phyloP scores from a whole-genome alignment of 2,888 invertebrate species.

The Epirrhoe alternata region DNA sequence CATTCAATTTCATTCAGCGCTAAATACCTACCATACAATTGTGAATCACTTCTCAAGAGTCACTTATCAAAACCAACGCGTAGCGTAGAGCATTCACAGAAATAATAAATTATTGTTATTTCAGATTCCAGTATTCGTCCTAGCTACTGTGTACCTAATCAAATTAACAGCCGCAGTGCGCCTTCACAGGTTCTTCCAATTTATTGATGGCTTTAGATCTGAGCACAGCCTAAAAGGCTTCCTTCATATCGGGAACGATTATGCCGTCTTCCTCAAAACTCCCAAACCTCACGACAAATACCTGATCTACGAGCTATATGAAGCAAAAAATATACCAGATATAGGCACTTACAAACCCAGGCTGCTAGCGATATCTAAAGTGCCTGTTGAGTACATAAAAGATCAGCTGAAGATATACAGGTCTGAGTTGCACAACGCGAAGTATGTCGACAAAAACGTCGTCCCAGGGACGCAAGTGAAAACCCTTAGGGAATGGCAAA shows the following conservation, averaged over 20 bases:
- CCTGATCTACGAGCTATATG: constrained; percentile 71
- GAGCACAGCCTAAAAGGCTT: constrained; percentile 66
- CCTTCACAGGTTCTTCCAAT: constrained; percentile 71
- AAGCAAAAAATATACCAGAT: constrained; percentile 62
- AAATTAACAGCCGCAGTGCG: constrained; percentile 55
- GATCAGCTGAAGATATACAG: constrained; percentile 65
- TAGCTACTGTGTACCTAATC: constrained; percentile 41
- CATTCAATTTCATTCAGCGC: no score
- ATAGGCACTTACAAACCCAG: constrained; percentile 57
- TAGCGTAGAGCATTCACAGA: no score
- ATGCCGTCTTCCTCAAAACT: constrained; percentile 64
- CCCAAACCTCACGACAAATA: constrained; percentile 68
- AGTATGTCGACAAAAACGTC: constrained; percentile 62
- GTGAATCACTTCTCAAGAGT: not conserved
- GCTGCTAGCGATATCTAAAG: constrained; percentile 68
- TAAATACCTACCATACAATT: no score
- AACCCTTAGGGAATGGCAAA: constrained; percentile 76
- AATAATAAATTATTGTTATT: constrained; percentile 33
- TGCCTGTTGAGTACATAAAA: constrained; percentile 69
- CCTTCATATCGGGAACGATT: constrained; percentile 72
- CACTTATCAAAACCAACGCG: not conserved
- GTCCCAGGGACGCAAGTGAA: constrained; percentile 72
- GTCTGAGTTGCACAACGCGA: constrained; percentile 65
- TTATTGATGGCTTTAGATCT: constrained; percentile 67
- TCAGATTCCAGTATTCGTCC: constrained; percentile 49